Conservation (phyloP, 2,888 invertebrate species). For the Chloromyia formosa region DNA sequence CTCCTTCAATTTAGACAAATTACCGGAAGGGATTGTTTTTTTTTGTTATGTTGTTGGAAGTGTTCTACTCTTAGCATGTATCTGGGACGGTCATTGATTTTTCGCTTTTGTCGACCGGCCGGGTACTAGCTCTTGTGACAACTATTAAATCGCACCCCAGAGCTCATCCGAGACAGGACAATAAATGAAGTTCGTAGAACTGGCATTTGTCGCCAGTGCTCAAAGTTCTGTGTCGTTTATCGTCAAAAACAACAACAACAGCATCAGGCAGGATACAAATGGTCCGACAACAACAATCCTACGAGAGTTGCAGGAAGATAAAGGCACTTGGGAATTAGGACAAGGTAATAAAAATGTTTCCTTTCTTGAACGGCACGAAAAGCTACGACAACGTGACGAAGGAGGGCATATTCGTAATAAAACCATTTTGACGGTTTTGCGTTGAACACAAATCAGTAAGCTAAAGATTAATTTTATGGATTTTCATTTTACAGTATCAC, state of each 20-base stretch:
- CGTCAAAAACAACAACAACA: too few relatives aligned
- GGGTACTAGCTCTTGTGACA: not conserved
- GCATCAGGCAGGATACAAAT: not conserved
- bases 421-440: too few relatives aligned
- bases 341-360: slow-evolving; percentile 20
- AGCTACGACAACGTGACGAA: too few relatives aligned
- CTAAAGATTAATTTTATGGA: too few relatives aligned
- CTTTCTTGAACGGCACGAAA: too few relatives aligned
- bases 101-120: not conserved
- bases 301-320: not conserved
- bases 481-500: too few relatives aligned
- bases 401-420: too few relatives aligned
- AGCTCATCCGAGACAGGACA: not conserved
- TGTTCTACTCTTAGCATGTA: not conserved
- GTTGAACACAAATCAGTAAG: too few relatives aligned
- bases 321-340: slow-evolving; percentile 7
- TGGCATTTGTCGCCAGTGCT: not conserved
- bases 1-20: slow-evolving; percentile 39
- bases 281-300: not conserved
- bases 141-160: not conserved
- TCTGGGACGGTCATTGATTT: slow-evolving; percentile 26
- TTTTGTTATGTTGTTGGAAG: not conserved
- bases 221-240: not conserved
- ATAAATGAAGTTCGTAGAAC: slow-evolving; percentile 21
- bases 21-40: not conserved